These are phyloP conservation scores for Leuctra nigra DNA, from an alignment of 2,888 invertebrate genomes.

Conservation along the genomic window DNA sequence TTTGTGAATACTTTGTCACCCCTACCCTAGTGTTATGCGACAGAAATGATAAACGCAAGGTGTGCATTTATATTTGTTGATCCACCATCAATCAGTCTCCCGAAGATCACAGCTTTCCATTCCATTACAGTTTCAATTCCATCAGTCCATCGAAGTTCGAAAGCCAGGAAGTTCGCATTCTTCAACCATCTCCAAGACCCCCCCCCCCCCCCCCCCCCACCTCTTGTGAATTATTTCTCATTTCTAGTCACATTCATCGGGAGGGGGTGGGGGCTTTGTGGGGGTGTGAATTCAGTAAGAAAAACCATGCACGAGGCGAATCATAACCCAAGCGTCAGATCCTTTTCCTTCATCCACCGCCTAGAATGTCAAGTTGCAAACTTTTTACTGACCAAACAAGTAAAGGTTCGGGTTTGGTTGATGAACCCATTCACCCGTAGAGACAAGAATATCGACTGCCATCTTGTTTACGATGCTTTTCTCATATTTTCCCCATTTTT, in stretches of 20 bases:
- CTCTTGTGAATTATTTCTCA: constrained; percentile 24
- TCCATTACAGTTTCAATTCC: too few species aligned
- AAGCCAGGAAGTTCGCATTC: too few species aligned
- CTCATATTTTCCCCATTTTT: constrained; percentile 7
- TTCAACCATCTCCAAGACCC: too few species aligned
- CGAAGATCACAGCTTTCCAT: too few species aligned
- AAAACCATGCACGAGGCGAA: constrained; percentile 6
- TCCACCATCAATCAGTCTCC: too few species aligned
- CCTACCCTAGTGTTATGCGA: too few species aligned
- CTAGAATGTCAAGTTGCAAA: constrained; percentile 24
- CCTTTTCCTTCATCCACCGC: too few species aligned
- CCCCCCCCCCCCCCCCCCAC: too few species aligned
- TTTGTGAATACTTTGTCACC: too few species aligned
- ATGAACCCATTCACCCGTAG: constrained; percentile 27
- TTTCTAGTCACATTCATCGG: constrained; percentile 26
- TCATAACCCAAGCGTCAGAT: neutral
- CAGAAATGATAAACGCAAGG: too few species aligned
- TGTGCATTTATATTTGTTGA: too few species aligned
- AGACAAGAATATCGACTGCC: constrained; percentile 25
- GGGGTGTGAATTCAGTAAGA: constrained; percentile 3
- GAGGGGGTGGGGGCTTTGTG: constrained; percentile 16
- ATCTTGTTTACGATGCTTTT: constrained; percentile 27
- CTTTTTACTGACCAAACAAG: constrained; percentile 24
- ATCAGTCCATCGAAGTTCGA: too few species aligned
- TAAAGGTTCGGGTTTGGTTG: constrained; percentile 20